Percentiles rank a stretch among this genome's conserved stretches.
phyloP scores from a whole-genome alignment of 2,888 invertebrate genomes.

The Crepidodera aurea region DNA sequence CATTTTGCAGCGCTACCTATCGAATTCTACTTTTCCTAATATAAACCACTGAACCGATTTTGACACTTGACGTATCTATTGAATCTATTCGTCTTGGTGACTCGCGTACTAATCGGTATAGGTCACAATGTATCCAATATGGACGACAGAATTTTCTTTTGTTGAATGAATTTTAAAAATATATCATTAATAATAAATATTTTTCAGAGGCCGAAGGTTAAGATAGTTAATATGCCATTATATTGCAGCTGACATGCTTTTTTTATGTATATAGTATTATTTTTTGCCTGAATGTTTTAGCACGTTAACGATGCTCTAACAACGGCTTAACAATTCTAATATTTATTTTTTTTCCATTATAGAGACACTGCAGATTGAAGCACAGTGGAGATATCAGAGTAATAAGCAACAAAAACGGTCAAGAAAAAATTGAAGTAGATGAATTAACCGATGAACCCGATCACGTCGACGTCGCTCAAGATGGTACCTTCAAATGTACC shows the following conservation, averaged over 20 bases:
- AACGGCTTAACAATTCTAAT: constrained; percentile 8
- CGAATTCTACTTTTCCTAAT: no score
- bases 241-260: not conserved
- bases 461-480: constrained; percentile 57
- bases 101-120: no score
- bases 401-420: constrained; percentile 65
- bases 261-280: not conserved
- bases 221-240: no score
- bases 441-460: constrained; percentile 58
- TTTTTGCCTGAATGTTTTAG: constrained; percentile 8
- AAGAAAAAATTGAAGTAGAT: constrained; percentile 61
- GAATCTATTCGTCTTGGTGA: no score
- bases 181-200: no score
- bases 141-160: no score
- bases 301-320: not conserved
- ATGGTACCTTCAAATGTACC: constrained; percentile 65
- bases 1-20: no score
- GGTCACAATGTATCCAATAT: no score
- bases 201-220: no score
- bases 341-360: constrained; percentile 50
- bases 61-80: no score
- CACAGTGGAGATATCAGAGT: constrained; percentile 80
- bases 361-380: constrained; percentile 82
- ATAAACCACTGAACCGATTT: no score
- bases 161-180: no score